phyloP scores from a whole-genome alignment of 1,140 invertebrate genomes.

The Drosophila repletoides region DNA sequence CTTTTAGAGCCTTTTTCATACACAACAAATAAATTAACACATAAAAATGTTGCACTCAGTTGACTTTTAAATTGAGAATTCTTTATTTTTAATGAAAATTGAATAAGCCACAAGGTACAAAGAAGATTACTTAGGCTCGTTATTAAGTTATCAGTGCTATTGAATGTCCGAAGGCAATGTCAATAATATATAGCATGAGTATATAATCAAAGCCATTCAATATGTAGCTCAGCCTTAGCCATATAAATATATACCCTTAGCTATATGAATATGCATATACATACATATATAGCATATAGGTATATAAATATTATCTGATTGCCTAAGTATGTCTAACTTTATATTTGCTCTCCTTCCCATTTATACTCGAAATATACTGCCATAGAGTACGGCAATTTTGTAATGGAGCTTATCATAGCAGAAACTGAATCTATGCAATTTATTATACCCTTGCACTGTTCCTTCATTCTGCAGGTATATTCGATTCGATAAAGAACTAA shows the following conservation, averaged over 20 bases:
- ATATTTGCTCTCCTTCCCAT: no score
- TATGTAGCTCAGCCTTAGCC: not conserved
- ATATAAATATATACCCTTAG: not conserved
- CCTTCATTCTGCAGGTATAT: no score
- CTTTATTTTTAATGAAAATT: constrained; percentile 8
- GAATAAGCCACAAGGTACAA: not conserved
- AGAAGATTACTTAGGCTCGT: constrained; percentile 21
- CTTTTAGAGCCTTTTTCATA: no score
- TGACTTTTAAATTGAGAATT: not conserved
- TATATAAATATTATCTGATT: no score
- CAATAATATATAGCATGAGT: not conserved
- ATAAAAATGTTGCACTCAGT: not conserved
- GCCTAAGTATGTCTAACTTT: no score
- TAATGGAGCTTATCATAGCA: not conserved
- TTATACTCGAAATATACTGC: no score
- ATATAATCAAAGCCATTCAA: constrained; percentile 7
- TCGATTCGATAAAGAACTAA: no score
- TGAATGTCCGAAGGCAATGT: not conserved
- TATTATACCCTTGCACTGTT: no score
- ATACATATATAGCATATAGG: no score
- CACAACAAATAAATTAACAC: not conserved
- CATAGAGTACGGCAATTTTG: not conserved
- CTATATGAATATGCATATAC: no score
- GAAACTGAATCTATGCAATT: no score
- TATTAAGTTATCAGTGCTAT: constrained; percentile 19